Conservation (phyloP, 23 tunicate species). For the Botrylloides violaceus region DNA sequence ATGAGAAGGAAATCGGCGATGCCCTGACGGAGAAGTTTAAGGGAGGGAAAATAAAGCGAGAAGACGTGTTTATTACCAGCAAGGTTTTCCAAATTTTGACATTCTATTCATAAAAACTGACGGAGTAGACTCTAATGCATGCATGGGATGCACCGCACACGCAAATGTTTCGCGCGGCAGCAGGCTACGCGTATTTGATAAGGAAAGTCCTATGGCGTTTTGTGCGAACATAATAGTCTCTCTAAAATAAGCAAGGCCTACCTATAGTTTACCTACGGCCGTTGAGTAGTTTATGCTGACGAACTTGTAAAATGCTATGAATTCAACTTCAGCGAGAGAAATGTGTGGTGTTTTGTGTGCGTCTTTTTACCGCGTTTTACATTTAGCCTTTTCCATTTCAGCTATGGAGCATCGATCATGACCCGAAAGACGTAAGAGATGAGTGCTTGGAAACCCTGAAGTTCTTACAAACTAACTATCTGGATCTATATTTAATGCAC, state of each 20-base stretch:
- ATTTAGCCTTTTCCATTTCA: too few relatives aligned
- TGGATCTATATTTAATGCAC: conserved; percentile 91
- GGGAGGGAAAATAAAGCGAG: conserved; percentile 53
- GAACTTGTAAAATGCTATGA: too few relatives aligned
- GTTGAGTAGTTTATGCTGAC: too few relatives aligned
- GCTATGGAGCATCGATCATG: conserved; percentile 88
- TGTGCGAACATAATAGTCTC: too few relatives aligned
- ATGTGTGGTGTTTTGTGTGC: too few relatives aligned
- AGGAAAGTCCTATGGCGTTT: too few relatives aligned
- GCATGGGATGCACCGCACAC: background rate
- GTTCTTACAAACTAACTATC: conserved; percentile 45
- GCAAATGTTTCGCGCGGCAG: background rate
- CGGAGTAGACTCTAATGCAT: too few relatives aligned
- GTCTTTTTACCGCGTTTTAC: too few relatives aligned
- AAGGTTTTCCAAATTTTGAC: conserved; percentile 22
- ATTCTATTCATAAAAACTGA: background rate
- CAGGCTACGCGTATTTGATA: too few relatives aligned
- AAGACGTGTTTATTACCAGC: conserved; percentile 59
- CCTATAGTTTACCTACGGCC: too few relatives aligned
- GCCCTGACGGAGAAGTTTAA: conserved; percentile 35
- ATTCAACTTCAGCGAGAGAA: too few relatives aligned
- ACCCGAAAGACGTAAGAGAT: conserved; percentile 62
- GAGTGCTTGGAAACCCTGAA: conserved; percentile 37
- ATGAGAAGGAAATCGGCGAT: conserved; percentile 57
- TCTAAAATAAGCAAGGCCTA: too few relatives aligned